Evolutionary conservation across 1,140 invertebrate species (phyloP).

Genomic region (Rhyacophila brunnea): DNA sequence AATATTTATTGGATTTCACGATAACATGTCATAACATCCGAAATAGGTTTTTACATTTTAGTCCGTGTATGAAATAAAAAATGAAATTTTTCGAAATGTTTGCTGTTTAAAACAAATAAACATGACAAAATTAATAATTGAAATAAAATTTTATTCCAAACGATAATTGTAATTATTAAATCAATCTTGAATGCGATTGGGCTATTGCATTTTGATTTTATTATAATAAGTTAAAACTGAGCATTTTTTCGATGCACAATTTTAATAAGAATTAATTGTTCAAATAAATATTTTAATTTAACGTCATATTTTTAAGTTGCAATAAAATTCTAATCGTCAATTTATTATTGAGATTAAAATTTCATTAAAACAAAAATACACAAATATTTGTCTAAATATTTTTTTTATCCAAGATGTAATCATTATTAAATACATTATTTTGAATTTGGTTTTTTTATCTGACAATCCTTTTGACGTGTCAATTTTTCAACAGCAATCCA

Average conservation of each 20-base stretch:
- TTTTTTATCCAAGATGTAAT: conserved; percentile 16
- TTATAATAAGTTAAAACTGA: conserved; percentile 18
- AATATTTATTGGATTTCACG: conserved; percentile 35
- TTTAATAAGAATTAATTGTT: conserved; percentile 26
- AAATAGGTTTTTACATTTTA: conserved; percentile 27
- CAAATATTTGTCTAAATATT: conserved; percentile 12
- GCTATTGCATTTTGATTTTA: conserved; percentile 35
- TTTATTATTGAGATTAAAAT: no score
- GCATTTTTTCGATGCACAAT: background rate
- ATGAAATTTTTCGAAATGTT: conserved; percentile 27
- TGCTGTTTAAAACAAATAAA: conserved; percentile 24
- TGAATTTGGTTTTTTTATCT: conserved; percentile 25
- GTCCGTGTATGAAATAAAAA: conserved; percentile 30
- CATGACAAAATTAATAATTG: conserved; percentile 17
- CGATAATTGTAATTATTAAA: conserved; percentile 30
- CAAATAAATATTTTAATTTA: conserved; percentile 28
- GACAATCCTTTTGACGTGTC: conserved; percentile 30
- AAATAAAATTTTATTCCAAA: conserved; percentile 22
- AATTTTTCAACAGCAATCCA: no score
- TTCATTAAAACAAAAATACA: conserved; percentile 6
- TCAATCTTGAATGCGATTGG: conserved; percentile 33
- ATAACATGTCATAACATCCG: conserved; percentile 7
- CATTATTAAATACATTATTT: conserved; percentile 11
- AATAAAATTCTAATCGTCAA: background rate
- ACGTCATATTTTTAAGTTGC: conserved; percentile 22